Evolutionary conservation across 2,113 vertebrate species (phyloP), one percentile per base, ranked within the genome.

Genomic region (Alligator sinensis): DNA sequence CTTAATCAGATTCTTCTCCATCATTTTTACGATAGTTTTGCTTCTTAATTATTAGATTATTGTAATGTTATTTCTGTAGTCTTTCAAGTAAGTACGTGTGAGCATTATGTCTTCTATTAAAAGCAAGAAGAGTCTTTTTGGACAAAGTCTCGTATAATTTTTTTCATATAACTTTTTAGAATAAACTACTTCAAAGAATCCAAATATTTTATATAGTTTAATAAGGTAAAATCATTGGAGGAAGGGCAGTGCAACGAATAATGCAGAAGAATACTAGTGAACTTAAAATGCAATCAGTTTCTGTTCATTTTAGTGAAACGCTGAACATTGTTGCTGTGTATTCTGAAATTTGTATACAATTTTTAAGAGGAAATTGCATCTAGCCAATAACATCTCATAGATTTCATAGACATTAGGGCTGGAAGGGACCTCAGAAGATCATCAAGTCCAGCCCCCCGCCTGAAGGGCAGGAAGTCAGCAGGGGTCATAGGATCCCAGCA

Each of bases 71-170:
- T 80, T 55, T 9, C 8, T 91, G 59, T 87, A 8, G 88, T 89
- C 11, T 60, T 79, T 22, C 30, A 13, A 72, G 47, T 47, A 38
- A 19, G 10, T 72, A 34, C 34, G 25, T 24, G 24, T 74, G 82
- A 90, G 9, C 25, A 58, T 75, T 93, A 70, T 62, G 9, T 91
- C 79, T 63, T 47, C 2, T 83, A 85, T 88, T 93, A 91, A 93
- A 87, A 76, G 19, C 38, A 74, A 47, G n/a, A 8, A 63, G 4
- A 77, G n/a, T 89, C 47, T 83, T 21, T 28, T 81, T 94, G 84
- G 58, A 93, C n/a, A 76, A 94, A 63, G 1, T 91, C 74, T 94
- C 57, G 62, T 90, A 72, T 57, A 87, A 81, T 19, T 88, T 82
- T 60, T 85, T 91, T 93, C 92, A 14, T 87, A 9, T 11, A 2